phyloP scores from a whole-genome alignment of 1,140 invertebrate species.

The Andricus grossulariae region DNA sequence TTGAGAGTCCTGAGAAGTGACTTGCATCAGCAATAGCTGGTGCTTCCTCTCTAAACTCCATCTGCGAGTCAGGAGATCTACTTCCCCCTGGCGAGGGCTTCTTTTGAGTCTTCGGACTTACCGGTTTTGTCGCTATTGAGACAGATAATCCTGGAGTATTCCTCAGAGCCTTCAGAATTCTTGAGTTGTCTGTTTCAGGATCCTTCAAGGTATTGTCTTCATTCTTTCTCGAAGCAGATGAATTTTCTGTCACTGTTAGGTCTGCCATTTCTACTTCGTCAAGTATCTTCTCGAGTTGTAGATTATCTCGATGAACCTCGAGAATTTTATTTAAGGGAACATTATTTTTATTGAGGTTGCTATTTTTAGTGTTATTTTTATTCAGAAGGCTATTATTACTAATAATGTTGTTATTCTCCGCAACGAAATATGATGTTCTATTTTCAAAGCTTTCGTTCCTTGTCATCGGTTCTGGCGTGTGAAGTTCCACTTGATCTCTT shows the following conservation, averaged over 20 bases:
- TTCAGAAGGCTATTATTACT: neutral
- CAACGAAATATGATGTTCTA: neutral
- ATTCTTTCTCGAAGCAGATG: constrained; percentile 41
- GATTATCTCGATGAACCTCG: neutral
- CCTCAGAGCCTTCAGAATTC: constrained; percentile 65
- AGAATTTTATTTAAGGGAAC: neutral
- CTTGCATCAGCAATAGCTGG: constrained; percentile 12
- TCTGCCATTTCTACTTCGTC: neutral
- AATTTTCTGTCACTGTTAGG: constrained; percentile 43
- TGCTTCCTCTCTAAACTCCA: constrained; percentile 49
- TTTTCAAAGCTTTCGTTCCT: neutral
- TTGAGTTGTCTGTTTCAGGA: constrained; percentile 59
- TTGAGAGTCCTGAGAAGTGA: constrained; percentile 52
- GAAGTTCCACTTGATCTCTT: neutral
- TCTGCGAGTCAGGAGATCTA: constrained; percentile 68
- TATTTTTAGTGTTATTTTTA: neutral
- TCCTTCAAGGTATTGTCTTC: neutral
- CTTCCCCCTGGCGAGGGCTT: constrained; percentile 53
- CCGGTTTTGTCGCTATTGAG: constrained; percentile 60
- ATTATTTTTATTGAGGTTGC: neutral
- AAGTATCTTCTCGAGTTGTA: neutral
- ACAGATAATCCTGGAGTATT: constrained; percentile 69
- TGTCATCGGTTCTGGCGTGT: neutral
- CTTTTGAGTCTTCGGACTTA: constrained; percentile 49
- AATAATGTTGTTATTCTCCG: neutral